phyloP scores from a whole-genome alignment of 2,113 vertebrate species.

The Lepus europaeus region DNA sequence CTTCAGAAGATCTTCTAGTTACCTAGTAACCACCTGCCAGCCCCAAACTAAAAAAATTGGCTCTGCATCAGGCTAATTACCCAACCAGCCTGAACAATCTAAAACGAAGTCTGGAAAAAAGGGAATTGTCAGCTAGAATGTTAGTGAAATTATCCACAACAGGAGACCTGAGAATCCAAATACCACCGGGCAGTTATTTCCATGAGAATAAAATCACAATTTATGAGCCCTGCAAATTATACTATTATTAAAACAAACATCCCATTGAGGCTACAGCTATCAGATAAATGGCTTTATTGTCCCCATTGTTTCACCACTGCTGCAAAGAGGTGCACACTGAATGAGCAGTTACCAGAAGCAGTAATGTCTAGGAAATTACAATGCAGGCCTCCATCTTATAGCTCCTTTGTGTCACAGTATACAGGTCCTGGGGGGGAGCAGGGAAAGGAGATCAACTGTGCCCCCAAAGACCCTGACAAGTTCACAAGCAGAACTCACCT shows the following conservation, averaged over 20 bases:
- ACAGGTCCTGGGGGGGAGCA: not conserved
- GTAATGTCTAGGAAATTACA: constrained; percentile 81
- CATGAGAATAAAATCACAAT: constrained; percentile 82
- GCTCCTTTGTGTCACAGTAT: constrained; percentile 69
- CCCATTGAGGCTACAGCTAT: constrained; percentile 76
- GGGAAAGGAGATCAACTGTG: constrained; percentile 7
- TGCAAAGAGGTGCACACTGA: constrained; percentile 76
- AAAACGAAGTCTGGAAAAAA: constrained; percentile 62
- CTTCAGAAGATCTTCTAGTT: constrained; percentile 69
- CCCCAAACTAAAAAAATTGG: constrained; percentile 75
- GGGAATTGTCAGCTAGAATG: constrained; percentile 64
- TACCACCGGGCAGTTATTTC: constrained; percentile 74
- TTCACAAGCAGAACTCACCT: constrained; percentile 56
- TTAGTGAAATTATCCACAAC: constrained; percentile 81
- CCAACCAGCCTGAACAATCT: constrained; percentile 70
- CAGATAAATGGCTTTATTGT: constrained; percentile 80
- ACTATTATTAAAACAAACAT: constrained; percentile 83
- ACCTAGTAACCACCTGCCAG: constrained; percentile 79
- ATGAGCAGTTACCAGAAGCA: constrained; percentile 75
- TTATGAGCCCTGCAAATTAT: constrained; percentile 78
- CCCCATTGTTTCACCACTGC: constrained; percentile 69
- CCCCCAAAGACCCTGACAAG: constrained; percentile 46
- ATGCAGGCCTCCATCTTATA: constrained; percentile 72
- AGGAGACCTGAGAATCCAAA: constrained; percentile 80
- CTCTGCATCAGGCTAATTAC: constrained; percentile 65